Conservation (phyloP, 1,140 invertebrate species). For the Trichogramma pretiosum region DNA sequence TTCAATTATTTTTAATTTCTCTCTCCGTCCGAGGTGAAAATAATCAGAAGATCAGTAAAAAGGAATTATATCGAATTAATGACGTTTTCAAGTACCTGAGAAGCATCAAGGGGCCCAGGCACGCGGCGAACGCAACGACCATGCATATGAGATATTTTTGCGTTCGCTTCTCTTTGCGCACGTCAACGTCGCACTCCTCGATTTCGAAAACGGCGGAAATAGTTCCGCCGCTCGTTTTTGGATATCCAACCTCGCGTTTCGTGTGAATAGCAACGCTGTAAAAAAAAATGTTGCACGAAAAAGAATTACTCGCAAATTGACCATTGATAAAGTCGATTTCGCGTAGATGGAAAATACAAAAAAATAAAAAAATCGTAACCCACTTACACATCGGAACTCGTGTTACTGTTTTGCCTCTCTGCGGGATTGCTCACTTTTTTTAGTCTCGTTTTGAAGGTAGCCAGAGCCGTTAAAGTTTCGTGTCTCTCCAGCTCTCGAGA, state of each 20-base stretch:
- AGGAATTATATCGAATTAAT: not conserved
- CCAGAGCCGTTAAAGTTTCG: constrained; percentile 46
- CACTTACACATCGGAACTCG: constrained; percentile 34
- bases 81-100: constrained; percentile 42
- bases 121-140: constrained; percentile 56
- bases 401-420: constrained; percentile 17
- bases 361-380: constrained; percentile 18
- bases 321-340: too few species aligned
- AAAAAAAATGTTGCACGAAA: too few species aligned
- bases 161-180: constrained; percentile 54
- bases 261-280: constrained; percentile 1
- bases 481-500: constrained; percentile 53
- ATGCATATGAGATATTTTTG: constrained; percentile 60
- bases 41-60: too few species aligned
- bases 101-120: constrained; percentile 58
- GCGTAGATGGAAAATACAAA: not conserved
- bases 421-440: constrained; percentile 11
- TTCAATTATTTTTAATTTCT: too few species aligned
- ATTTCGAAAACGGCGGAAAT: constrained; percentile 34
- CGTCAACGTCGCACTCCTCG: constrained; percentile 54
- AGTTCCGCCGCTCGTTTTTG: constrained; percentile 10
- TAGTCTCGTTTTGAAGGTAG: constrained; percentile 44
- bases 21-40: too few species aligned
- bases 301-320: too few species aligned
- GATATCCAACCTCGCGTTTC: not conserved